Percentiles rank a stretch among this genome's conserved stretches.
Conservation (phyloP, 2,797 vertebrate species). For the Bovichtus variegatus region DNA sequence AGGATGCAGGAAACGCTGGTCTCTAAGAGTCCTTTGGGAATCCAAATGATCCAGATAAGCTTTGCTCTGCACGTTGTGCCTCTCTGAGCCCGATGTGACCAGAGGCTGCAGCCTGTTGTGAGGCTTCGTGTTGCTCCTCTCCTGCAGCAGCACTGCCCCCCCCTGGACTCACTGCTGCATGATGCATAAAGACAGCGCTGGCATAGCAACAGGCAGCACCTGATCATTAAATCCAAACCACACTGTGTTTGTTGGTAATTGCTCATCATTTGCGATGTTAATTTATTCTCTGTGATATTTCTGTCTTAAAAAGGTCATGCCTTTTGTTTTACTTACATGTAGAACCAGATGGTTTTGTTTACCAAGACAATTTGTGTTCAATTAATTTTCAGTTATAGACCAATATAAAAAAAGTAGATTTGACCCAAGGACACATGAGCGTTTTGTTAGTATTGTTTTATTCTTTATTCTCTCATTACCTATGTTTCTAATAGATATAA, state of each 20-base stretch:
- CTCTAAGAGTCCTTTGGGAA: conserved; percentile 59
- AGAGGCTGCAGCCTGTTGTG: conserved; percentile 49
- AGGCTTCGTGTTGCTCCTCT: conserved; percentile 5
- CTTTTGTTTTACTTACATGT: conserved; percentile 4
- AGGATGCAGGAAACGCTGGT: conserved; percentile 53
- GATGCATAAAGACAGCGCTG: conserved; percentile 13
- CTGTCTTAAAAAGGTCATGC: conserved; percentile 20
- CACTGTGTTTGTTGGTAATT: conserved; percentile 25
- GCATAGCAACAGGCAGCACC: conserved; percentile 44
- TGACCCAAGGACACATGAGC: not conserved
- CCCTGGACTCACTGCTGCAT: conserved; percentile 47
- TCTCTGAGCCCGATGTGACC: conserved; percentile 65
- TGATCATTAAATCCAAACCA: conserved; percentile 35
- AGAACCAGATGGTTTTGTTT: conserved; percentile 33
- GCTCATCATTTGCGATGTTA: conserved; percentile 19
- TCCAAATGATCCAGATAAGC: conserved; percentile 67
- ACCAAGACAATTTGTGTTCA: conserved; percentile 9
- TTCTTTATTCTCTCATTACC: too few relatives aligned
- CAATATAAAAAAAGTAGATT: conserved; percentile 11
- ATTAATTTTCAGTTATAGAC: not conserved
- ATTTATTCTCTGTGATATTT: conserved; percentile 31
- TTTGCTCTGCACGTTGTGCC: conserved; percentile 49
- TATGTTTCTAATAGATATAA: too few relatives aligned
- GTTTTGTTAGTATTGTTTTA: not conserved
- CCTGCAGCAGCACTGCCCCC: conserved; percentile 78